Base-by-base conservation (phyloP, 2,113 vertebrate species). In the Synodontis membranacea region DNA sequence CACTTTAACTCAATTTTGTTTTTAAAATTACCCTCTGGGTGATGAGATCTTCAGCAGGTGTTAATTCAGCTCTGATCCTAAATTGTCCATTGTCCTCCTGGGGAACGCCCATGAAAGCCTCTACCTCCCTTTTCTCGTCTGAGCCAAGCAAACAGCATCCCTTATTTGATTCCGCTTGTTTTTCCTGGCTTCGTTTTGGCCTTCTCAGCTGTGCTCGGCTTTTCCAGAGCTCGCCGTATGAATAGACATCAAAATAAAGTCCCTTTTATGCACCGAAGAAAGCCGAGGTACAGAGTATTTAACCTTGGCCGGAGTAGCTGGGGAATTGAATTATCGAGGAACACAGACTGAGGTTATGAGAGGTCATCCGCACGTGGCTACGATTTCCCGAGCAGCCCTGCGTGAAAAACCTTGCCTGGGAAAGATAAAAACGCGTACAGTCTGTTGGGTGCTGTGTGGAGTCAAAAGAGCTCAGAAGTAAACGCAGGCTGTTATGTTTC, bases 251-350 rank as follows among this genome's bases (percentile, higher is more conserved):
- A 62, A 64, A 80, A 70, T 80, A 74, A 81, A 84, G 7, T 9
- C 23, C 1, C 48, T 46, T 70, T 70, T 72, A 44, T 80, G 66
- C 31, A 10, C 31, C 0, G 37, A 44, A 82, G 62, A 78, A 70
- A 48, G 72, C 4, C 14, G 25, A n/a, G 68, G 83, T 81, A 50
- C 42, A 12, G 74, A 39, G 83, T 79, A 64, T 62, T 66, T 87
- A 81, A 86, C 68, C 86, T 80, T 80, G 85, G 80, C 80, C 80
- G 34, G 42, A 82, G 31, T 48, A 86, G 64, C 84, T 81, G 39
- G 56, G 75, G 60, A 72, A 56, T 75, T 91, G 84, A 88, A 86
- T 91, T 84, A 89, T 87, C 78, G 15, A 89, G 83, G 81, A 87
- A 75, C 52, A 78, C 39, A 78, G 86, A 52, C 82, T 76, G 48